Evolutionary conservation across 2,113 vertebrate species (phyloP).

Genomic region (Caranx ignobilis): DNA sequence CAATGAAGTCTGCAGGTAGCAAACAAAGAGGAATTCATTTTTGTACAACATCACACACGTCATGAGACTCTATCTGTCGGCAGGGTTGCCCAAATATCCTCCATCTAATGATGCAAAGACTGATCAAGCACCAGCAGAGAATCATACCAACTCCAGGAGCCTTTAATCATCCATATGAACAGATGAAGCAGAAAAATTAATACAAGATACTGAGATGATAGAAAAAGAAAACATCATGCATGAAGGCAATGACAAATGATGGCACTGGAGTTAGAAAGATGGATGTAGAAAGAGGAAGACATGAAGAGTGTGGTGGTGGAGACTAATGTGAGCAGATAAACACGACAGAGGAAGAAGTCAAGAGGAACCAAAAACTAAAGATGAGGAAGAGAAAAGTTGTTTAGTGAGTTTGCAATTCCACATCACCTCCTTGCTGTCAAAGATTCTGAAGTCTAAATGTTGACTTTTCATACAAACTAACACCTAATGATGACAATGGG

Average conservation of each 20-base stretch:
- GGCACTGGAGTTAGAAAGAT: neutral
- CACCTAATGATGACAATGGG: neutral
- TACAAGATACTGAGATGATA: conserved; percentile 1
- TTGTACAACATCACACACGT: no score
- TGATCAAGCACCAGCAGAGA: neutral
- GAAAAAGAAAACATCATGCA: conserved; percentile 7
- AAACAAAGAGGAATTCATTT: neutral
- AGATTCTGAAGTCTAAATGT: neutral
- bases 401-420: neutral
- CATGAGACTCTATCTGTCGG: neutral
- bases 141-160: neutral
- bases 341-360: neutral
- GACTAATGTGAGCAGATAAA: conserved; percentile 30
- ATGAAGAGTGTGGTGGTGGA: neutral
- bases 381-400: neutral
- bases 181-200: conserved; percentile 7
- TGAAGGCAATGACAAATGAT: conserved; percentile 21
- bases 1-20: neutral
- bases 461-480: neutral
- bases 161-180: neutral
- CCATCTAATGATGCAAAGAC: neutral
- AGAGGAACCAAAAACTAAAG: neutral
- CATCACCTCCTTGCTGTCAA: neutral
- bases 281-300: neutral
- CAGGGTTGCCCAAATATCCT: neutral